phyloP scores from a whole-genome alignment of 2,113 vertebrate genomes.

The Pygathrix nemaeus region DNA sequence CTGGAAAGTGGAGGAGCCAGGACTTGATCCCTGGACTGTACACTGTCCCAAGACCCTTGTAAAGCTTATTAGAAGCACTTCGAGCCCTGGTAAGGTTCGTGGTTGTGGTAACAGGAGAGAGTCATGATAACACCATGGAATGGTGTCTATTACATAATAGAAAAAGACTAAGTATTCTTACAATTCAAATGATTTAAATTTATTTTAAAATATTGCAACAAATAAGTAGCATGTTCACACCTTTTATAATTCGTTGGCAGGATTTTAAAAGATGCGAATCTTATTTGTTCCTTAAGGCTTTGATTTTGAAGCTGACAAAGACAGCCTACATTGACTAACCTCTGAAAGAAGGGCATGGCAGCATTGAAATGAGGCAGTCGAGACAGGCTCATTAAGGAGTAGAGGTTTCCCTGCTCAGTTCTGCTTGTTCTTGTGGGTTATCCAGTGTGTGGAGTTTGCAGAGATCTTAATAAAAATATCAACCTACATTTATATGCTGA shows the following conservation, averaged over 20 bases:
- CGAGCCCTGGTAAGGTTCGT: neutral
- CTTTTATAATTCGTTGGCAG: constrained; percentile 21
- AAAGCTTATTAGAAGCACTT: neutral
- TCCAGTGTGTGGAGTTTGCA: neutral
- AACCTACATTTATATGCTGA: neutral
- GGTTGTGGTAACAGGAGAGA: neutral
- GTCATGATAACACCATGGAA: neutral
- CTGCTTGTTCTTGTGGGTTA: neutral
- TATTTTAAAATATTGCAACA: constrained; percentile 60
- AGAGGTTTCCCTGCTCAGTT: rapidly evolving
- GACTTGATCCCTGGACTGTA: neutral
- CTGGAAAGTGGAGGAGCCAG: neutral
- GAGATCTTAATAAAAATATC: neutral
- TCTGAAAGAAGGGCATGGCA: neutral
- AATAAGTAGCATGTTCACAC: constrained; percentile 47
- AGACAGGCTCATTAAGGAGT: neutral
- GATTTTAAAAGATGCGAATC: constrained; percentile 30
- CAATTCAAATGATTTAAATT: constrained; percentile 58
- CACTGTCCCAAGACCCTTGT: neutral
- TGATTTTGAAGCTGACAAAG: neutral
- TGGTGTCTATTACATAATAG: neutral
- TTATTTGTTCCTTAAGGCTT: constrained; percentile 12
- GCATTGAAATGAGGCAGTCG: neutral
- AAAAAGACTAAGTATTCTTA: neutral
- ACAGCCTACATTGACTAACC: neutral